Evolutionary conservation across 1,140 invertebrate species (phyloP).

Genomic region (Eueides isabella): DNA sequence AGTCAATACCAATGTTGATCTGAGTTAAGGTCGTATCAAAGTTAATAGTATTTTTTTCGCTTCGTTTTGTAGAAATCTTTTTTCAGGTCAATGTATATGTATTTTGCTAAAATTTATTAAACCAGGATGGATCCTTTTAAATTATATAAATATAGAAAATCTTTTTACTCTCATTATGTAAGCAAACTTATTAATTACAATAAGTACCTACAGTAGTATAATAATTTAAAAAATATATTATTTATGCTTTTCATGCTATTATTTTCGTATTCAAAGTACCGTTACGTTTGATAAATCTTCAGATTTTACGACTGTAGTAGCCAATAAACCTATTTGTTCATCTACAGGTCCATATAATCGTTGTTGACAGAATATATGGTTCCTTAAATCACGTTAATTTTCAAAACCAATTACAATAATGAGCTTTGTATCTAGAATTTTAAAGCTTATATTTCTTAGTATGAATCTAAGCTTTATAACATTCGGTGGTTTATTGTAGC

Average conservation of each 20-base stretch:
- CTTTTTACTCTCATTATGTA: no score
- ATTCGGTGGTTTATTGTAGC: constrained; percentile 50
- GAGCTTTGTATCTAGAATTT: not conserved
- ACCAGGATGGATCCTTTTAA: no score
- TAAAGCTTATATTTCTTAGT: constrained; percentile 14
- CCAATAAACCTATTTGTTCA: constrained; percentile 78
- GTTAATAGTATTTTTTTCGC: constrained; percentile 9
- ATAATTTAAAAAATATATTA: no score
- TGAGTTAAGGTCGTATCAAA: constrained; percentile 27
- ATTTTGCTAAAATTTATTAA: not conserved
- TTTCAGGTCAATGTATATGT: not conserved
- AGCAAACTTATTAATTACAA: no score
- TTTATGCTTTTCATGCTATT: no score
- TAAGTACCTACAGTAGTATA: no score
- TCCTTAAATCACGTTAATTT: constrained; percentile 69
- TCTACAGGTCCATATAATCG: constrained; percentile 70
- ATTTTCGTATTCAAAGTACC: not conserved
- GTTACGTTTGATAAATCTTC: constrained; percentile 28
- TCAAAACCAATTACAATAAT: constrained; percentile 27
- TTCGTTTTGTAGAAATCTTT: not conserved
- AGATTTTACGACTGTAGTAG: constrained; percentile 62
- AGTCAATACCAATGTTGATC: constrained; percentile 20
- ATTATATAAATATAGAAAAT: no score
- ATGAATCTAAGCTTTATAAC: not conserved
- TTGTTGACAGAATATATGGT: constrained; percentile 63